phyloP scores from a whole-genome alignment of 53 echinoderm and acorn worm species.

The Paracentrotus lividus region DNA sequence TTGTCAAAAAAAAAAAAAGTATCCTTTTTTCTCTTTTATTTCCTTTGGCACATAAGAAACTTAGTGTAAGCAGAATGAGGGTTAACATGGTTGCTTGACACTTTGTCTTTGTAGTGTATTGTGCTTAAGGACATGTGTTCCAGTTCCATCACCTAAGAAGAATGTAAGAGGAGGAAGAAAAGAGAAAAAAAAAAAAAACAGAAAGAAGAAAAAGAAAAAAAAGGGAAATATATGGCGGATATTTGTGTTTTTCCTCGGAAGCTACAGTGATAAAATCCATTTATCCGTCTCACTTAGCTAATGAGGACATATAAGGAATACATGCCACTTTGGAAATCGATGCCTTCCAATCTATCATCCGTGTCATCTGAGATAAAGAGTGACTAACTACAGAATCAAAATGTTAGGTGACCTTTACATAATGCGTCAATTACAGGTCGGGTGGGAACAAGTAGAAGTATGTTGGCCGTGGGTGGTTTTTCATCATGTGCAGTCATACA shows the following conservation, averaged over 20 bases:
- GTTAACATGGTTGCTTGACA: too few relatives aligned
- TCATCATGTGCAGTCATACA: slow-evolving; percentile 8
- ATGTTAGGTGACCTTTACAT: not conserved
- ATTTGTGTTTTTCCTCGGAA: not conserved
- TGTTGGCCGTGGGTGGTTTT: not conserved
- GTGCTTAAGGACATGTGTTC: not conserved
- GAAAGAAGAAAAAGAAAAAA: not conserved
- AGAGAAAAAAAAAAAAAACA: not conserved
- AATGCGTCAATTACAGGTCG: not conserved
- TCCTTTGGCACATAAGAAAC: not conserved
- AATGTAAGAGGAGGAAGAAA: not conserved
- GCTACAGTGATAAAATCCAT: not conserved
- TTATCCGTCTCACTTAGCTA: slow-evolving; percentile 25
- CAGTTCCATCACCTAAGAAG: not conserved
- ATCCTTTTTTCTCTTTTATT: too few relatives aligned
- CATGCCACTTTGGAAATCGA: slow-evolving; percentile 8
- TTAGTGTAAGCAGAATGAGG: too few relatives aligned
- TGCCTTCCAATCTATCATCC: not conserved
- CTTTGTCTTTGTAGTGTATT: too few relatives aligned
- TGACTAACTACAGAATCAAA: not conserved
- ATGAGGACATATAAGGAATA: not conserved
- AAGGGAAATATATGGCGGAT: not conserved
- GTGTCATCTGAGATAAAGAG: not conserved
- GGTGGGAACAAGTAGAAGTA: not conserved
- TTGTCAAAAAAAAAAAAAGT: too few relatives aligned